phyloP scores from a whole-genome alignment of 2,113 vertebrate species.

The Ctenodactylus gundi region DNA sequence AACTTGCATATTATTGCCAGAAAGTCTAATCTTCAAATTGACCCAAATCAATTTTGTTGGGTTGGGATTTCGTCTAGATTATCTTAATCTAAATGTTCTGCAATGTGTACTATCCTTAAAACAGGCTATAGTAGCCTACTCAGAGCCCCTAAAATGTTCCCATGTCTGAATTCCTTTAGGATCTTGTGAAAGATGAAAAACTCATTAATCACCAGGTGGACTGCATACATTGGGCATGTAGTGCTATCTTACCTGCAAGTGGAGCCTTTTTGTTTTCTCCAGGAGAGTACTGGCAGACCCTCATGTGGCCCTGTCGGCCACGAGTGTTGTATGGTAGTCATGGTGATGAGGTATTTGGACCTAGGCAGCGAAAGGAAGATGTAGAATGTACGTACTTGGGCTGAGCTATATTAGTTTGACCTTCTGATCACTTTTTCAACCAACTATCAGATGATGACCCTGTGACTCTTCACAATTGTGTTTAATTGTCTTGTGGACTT shows the following conservation, averaged over 20 bases:
- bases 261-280: background rate
- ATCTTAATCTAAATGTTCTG: background rate
- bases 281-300: background rate
- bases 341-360: background rate
- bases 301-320: background rate
- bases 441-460: background rate
- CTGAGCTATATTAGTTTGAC: background rate
- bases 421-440: slow-evolving; percentile 35
- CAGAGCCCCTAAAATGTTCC: background rate
- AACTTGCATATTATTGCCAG: background rate
- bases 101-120: background rate
- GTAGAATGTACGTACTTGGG: background rate
- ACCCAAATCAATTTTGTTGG: background rate
- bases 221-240: background rate
- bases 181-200: background rate
- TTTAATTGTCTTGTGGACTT: background rate
- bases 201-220: background rate
- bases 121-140: background rate
- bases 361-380: background rate
- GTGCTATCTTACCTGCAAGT: no score
- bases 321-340: background rate
- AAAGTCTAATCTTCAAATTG: background rate
- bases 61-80: background rate
- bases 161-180: background rate
- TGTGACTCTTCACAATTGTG: background rate